Conservation (phyloP, 2,113 vertebrate species). For the Heteronetta atricapilla region DNA sequence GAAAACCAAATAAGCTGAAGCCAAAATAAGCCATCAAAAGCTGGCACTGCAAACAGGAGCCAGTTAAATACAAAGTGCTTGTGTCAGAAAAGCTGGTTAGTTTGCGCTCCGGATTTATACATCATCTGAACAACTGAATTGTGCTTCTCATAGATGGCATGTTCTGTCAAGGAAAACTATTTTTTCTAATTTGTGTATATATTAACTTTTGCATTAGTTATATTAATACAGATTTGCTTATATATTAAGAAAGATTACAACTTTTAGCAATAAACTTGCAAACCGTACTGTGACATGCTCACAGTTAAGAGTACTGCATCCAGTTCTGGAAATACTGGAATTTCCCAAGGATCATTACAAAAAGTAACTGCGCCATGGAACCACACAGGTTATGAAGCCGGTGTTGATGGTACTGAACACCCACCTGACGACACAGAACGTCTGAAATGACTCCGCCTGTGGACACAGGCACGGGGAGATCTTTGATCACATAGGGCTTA, state of each 20-base stretch:
- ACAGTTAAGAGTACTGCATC: not conserved
- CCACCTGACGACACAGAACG: not conserved
- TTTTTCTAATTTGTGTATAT: accelerated
- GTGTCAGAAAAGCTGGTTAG: not conserved
- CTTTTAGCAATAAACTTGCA: not conserved
- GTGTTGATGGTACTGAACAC: not conserved
- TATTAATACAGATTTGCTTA: not conserved
- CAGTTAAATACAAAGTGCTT: not conserved
- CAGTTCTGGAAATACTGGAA: not conserved
- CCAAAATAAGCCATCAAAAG: not conserved
- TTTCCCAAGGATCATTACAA: not conserved
- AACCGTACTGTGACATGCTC: not conserved
- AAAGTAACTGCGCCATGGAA: not conserved
- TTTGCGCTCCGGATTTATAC: not conserved
- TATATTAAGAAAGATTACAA: not conserved
- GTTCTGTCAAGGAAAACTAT: not conserved
- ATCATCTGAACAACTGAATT: not conserved
- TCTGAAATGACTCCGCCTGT: not conserved
- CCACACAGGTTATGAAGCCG: not conserved
- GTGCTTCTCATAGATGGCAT: not conserved
- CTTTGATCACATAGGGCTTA: not conserved
- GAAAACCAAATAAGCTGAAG: not conserved
- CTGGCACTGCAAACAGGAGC: not conserved
- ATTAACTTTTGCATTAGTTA: not conserved
- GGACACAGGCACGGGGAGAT: not conserved